Evolutionary conservation across 2,888 invertebrate genomes (phyloP).

Genomic region (Mayetiola destructor): DNA sequence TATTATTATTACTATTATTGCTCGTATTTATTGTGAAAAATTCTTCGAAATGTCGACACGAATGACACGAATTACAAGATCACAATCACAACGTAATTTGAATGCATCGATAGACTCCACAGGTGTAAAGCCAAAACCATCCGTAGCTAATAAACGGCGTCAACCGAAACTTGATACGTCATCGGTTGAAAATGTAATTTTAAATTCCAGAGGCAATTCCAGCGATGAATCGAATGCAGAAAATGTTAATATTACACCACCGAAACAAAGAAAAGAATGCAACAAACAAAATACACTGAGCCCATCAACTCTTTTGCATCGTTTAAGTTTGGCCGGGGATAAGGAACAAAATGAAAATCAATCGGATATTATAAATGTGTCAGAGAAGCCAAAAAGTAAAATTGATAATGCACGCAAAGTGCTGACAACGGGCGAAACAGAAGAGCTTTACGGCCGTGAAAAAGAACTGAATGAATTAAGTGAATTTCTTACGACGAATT

Average conservation of each 20-base stretch:
- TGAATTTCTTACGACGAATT: slow-evolving; percentile 50
- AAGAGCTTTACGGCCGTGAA: slow-evolving; percentile 60
- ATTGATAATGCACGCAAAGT: slow-evolving; percentile 33
- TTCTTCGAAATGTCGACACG: not conserved
- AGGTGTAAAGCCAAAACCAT: not conserved
- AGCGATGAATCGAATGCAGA: not conserved
- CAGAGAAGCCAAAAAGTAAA: slow-evolving; percentile 25
- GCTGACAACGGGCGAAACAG: slow-evolving; percentile 34
- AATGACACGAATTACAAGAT: not conserved
- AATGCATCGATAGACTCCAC: not conserved
- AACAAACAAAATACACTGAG: slow-evolving; percentile 22
- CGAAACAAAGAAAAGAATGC: slow-evolving; percentile 25
- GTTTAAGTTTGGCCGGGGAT: slow-evolving; percentile 23
- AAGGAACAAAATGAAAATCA: slow-evolving; percentile 10
- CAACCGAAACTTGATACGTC: slow-evolving; percentile 11
- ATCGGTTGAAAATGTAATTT: not conserved
- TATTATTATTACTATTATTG: not conserved
- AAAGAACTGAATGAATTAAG: slow-evolving; percentile 54
- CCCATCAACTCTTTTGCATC: slow-evolving; percentile 28
- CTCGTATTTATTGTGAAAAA: not conserved
- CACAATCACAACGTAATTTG: not conserved
- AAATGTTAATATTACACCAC: slow-evolving; percentile 25
- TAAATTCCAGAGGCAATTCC: not conserved
- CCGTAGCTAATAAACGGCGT: not conserved
- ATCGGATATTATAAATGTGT: not conserved